phyloP scores from a whole-genome alignment of 2,888 invertebrate genomes.

The Archips xylosteana region DNA sequence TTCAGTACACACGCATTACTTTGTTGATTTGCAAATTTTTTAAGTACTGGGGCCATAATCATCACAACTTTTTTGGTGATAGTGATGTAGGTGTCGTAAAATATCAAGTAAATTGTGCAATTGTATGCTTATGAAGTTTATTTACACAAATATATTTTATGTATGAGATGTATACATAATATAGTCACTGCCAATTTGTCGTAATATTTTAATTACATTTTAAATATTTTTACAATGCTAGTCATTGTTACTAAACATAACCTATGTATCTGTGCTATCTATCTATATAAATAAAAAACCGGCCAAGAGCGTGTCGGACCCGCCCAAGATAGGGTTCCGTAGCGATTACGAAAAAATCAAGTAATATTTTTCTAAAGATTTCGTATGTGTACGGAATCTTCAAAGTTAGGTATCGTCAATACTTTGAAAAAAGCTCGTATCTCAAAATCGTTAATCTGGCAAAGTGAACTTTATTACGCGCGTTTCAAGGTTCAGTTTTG shows the following conservation, averaged over 20 bases:
- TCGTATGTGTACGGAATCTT: no score
- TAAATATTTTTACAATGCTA: conserved; percentile 33
- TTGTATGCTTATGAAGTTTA: not conserved
- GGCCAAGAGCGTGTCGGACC: no score
- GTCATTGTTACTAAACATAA: conserved; percentile 38
- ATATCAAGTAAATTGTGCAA: conserved; percentile 5
- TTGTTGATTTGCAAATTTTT: not conserved
- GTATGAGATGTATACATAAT: not conserved
- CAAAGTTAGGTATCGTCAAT: no score
- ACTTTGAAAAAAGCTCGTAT: no score
- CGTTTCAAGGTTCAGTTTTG: no score
- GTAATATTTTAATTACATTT: not conserved
- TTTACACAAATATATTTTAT: not conserved
- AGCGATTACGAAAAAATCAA: no score
- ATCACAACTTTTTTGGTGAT: conserved; percentile 29
- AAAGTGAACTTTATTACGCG: no score
- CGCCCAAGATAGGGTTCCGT: no score
- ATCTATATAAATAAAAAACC: no score
- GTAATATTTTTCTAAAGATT: no score
- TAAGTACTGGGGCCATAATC: conserved; percentile 22
- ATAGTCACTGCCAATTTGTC: conserved; percentile 26
- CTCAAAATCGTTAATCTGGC: no score
- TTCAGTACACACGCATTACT: not conserved
- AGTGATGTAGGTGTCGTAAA: conserved; percentile 11
- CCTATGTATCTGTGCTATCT: no score